A percentile compares a stretch with the other conserved stretches of the same genome.
Evolutionary conservation across 2,113 vertebrate species (phyloP).

Genomic region (Origma solitaria): DNA sequence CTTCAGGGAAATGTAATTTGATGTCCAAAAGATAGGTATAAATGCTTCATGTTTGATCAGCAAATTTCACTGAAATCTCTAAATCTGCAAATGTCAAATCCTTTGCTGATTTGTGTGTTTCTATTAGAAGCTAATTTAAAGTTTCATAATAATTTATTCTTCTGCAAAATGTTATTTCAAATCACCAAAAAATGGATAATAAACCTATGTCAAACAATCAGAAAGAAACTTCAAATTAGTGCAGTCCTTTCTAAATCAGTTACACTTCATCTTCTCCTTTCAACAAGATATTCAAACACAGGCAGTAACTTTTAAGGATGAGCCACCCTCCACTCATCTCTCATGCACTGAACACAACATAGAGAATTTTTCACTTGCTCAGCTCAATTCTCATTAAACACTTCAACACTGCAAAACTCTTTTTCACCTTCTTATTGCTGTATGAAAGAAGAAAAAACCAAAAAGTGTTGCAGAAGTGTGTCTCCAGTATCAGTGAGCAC

Average conservation of each 20-base stretch:
- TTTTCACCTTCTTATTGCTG: neutral
- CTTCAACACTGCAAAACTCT: neutral
- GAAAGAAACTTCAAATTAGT: neutral
- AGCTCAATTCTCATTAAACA: neutral
- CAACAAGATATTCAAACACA: neutral
- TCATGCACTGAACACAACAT: neutral
- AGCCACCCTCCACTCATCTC: neutral
- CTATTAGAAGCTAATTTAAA: neutral
- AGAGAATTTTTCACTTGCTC: neutral
- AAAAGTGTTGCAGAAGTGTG: neutral
- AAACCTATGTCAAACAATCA: neutral
- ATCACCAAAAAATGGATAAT: neutral
- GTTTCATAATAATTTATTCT: neutral
- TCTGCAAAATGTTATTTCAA: neutral
- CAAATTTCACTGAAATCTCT: neutral
- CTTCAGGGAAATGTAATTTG: neutral
- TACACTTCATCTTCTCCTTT: neutral
- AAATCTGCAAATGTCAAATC: neutral
- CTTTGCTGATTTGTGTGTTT: neutral
- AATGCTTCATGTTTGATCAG: neutral
- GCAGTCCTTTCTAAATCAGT: neutral
- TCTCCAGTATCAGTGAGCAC: neutral
- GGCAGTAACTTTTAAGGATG: accelerated
- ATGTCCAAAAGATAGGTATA: neutral
- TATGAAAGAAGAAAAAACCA: neutral